These are phyloP conservation scores for Criorhina ranunculi DNA, from an alignment of 2,888 invertebrate species.

Conservation along the genomic window DNA sequence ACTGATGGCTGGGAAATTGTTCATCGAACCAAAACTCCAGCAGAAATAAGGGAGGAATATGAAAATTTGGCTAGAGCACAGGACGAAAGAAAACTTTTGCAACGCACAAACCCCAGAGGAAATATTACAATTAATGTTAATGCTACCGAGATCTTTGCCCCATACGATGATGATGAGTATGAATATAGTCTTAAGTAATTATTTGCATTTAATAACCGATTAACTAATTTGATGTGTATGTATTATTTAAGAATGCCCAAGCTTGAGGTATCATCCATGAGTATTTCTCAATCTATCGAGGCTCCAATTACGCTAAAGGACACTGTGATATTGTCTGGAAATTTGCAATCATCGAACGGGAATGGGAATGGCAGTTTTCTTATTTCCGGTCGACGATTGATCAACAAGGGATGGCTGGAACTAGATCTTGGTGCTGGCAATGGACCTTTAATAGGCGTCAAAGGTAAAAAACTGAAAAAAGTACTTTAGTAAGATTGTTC, in stretches of 20 bases:
- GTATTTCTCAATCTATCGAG: slow-evolving; percentile 96
- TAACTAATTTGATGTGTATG: slow-evolving; percentile 16
- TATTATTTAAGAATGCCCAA: slow-evolving; percentile 87
- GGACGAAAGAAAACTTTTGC: slow-evolving; percentile 94
- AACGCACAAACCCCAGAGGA: slow-evolving; percentile 96
- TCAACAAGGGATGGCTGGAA: slow-evolving; percentile 95
- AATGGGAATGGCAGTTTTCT: slow-evolving; percentile 90
- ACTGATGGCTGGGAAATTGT: slow-evolving; percentile 98
- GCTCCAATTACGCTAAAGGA: slow-evolving; percentile 95
- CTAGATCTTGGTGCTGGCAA: slow-evolving; percentile 93
- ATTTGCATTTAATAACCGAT: too few species aligned
- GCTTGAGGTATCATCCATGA: slow-evolving; percentile 96
- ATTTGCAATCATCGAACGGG: slow-evolving; percentile 94
- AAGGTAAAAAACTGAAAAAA: slow-evolving; percentile 85
- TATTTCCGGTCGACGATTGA: slow-evolving; percentile 90
- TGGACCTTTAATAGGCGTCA: slow-evolving; percentile 91
- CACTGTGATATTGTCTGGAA: slow-evolving; percentile 93
- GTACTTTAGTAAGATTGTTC: background rate
- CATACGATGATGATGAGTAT: slow-evolving; percentile 90
- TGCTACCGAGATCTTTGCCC: slow-evolving; percentile 96
- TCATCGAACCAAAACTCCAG: slow-evolving; percentile 95
- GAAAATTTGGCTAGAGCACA: slow-evolving; percentile 93
- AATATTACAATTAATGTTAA: slow-evolving; percentile 94
- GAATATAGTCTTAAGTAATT: too few species aligned
- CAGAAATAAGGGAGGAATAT: slow-evolving; percentile 98